phyloP scores from a whole-genome alignment of 2,113 vertebrate species.

The Daubentonia madagascariensis region DNA sequence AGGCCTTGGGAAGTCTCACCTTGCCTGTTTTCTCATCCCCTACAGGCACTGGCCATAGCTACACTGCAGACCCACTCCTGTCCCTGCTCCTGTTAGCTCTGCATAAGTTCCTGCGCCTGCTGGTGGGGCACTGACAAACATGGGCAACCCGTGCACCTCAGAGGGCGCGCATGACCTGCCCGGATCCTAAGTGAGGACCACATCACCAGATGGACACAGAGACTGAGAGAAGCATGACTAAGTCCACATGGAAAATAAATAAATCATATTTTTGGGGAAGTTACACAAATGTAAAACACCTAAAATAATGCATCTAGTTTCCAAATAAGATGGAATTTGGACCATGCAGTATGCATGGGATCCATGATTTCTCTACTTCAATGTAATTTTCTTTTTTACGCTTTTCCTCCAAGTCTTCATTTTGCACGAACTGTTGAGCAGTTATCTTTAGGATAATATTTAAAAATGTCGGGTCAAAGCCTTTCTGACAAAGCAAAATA shows the following conservation, averaged over 20 bases:
- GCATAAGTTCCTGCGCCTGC: conserved; percentile 89
- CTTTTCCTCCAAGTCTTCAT: conserved; percentile 79
- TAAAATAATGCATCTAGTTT: conserved; percentile 86
- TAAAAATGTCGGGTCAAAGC: conserved; percentile 82
- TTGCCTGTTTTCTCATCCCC: conserved; percentile 12
- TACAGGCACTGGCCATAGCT: conserved; percentile 87
- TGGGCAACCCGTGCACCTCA: conserved; percentile 52
- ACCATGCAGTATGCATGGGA: conserved; percentile 85
- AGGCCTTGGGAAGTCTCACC: rapidly evolving
- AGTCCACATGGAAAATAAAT: conserved; percentile 72
- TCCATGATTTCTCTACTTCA: conserved; percentile 80
- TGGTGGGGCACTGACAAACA: conserved; percentile 89
- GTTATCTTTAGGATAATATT: conserved; percentile 83
- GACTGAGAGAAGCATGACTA: conserved; percentile 88
- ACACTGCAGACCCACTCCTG: conserved; percentile 86
- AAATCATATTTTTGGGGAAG: conserved; percentile 83
- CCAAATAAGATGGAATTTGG: conserved; percentile 80
- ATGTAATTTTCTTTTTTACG: conserved; percentile 81
- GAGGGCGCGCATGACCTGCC: conserved; percentile 69
- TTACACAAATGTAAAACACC: conserved; percentile 82
- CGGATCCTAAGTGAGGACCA: conserved; percentile 55
- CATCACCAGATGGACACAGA: conserved; percentile 77
- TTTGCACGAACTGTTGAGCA: conserved; percentile 88
- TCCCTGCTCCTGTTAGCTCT: conserved; percentile 88
- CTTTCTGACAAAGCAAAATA: conserved; percentile 85